Evolutionary conservation across 2,797 vertebrate genomes (phyloP).

Genomic region (Gallinago nigripennis): DNA sequence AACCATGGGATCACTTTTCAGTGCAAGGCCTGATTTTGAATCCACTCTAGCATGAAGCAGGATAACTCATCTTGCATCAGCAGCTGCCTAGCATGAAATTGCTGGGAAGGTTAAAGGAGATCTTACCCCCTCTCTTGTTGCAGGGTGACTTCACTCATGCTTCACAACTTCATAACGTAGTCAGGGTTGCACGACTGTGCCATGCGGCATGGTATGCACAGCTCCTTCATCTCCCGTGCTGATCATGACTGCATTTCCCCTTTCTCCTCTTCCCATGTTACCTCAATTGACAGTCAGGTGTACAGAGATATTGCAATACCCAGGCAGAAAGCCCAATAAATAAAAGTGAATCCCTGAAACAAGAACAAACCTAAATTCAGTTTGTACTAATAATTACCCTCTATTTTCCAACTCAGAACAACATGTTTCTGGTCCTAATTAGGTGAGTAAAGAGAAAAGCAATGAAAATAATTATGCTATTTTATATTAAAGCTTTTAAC

Average conservation of each 20-base stretch:
- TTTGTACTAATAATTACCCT: background rate
- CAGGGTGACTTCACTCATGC: background rate
- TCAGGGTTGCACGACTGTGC: background rate
- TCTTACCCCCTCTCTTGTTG: background rate
- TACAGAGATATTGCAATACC: background rate
- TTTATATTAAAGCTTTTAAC: background rate
- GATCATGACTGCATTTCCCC: background rate
- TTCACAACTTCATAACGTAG: background rate
- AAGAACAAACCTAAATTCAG: background rate
- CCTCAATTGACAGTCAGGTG: background rate
- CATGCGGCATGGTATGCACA: rapidly evolving
- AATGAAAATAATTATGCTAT: background rate
- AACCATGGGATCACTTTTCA: rapidly evolving
- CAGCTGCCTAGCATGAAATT: background rate
- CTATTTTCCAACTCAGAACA: background rate
- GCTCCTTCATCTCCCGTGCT: background rate
- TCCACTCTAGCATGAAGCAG: background rate
- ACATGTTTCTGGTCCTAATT: background rate
- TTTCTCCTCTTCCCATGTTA: background rate
- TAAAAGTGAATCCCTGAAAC: background rate
- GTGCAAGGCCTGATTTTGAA: background rate
- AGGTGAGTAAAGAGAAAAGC: background rate
- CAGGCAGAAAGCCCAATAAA: background rate
- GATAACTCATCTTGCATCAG: background rate
- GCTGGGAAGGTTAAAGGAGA: background rate